Evolutionary conservation across 2,888 invertebrate species (phyloP), one percentile per base, ranked within the genome.

Genomic region (Notodonta dromedarius): DNA sequence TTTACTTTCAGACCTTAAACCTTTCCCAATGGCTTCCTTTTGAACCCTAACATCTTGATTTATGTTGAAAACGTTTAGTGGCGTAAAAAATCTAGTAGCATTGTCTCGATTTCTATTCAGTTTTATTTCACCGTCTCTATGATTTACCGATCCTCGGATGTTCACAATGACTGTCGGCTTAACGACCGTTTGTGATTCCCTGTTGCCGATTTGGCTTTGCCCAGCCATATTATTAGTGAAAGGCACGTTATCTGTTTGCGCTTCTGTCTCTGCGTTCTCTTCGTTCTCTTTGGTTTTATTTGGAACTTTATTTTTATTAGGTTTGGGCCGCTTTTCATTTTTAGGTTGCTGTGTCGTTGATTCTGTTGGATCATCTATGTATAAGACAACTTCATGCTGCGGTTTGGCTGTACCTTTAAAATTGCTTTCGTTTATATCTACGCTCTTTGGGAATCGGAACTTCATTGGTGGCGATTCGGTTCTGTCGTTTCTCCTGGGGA

Each of bases 101-200:
- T 85, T 87, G 14, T 77, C 80, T 14, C 79, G 80, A 63, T 83
- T 80, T 60, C 87, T 84, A 64, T 89, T 87, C 1, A 93, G 73
- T 70, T 73, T 84, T 14, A 92, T 88, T 46, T 91, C 91, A 53
- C 90, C 89, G 16, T 93, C 93, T 62, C 79, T 82, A 57, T 93
- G 86, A 57, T 77, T 87, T 1, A 93, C 86, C 0, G 88, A 84
- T 0, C 91, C 93, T 62, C 93, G 81, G 14, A 94, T 86, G 61
- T 94, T 94, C 0, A 94, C 89, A 39, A 94, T 93, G 0, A 94
- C 91, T 1, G 93, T 94, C 5, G 94, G 94, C 65, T 93, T 94
- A 0, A 93, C 80, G 0, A 93, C 90, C 50, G 90, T 91, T 79
- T 94, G 93, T 1, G 90, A 86, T 74, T 93, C 92, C 46, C 93